phyloP scores from a whole-genome alignment of 2,113 vertebrate species.

The Pelusios castaneus region DNA sequence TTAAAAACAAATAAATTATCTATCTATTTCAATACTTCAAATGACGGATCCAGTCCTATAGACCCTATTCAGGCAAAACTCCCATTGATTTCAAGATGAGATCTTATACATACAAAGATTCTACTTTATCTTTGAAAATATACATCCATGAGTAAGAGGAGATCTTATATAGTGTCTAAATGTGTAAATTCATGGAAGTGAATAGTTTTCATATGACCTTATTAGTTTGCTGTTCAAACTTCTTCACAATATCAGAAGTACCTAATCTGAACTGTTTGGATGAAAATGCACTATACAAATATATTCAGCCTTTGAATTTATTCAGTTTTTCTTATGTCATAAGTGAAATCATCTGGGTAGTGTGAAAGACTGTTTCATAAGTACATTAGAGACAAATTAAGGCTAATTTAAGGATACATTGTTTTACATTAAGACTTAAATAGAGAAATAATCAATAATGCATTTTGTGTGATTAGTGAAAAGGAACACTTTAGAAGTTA shows the following conservation, averaged over 20 bases:
- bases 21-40: background rate
- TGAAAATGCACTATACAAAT: constrained; percentile 17
- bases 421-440: constrained; percentile 28
- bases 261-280: constrained; percentile 19
- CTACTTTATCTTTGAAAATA: constrained; percentile 1
- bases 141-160: background rate
- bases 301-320: constrained; percentile 11
- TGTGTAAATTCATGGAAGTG: constrained; percentile 7
- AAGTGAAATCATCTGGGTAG: background rate
- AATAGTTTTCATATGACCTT: constrained; percentile 11
- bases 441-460: constrained; percentile 22
- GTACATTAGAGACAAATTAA: background rate
- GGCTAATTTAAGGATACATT: constrained; percentile 18
- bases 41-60: background rate
- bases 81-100: background rate
- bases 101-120: background rate
- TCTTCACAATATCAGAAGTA: constrained; percentile 17
- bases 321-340: background rate
- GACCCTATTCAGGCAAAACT: background rate
- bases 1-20: background rate
- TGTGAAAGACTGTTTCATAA: constrained; percentile 41
- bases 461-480: background rate
- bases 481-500: background rate
- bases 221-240: constrained; percentile 9
- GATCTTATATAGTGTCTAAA: background rate